Percentiles rank a stretch among this genome's conserved stretches.
Evolutionary conservation across 2,113 vertebrate genomes (phyloP).

Genomic region (Gambusia holbrooki): DNA sequence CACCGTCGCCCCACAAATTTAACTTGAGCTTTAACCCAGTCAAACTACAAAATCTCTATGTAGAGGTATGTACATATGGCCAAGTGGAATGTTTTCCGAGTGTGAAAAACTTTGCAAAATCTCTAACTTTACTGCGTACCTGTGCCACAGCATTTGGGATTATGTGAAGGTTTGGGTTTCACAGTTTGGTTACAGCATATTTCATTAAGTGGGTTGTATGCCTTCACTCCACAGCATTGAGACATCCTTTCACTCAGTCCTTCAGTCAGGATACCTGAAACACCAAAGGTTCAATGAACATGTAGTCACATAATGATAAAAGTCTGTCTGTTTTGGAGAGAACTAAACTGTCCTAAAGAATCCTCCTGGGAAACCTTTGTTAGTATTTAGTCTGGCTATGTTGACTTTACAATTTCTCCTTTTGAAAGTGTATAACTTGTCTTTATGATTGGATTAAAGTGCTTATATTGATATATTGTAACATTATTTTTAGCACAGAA

Average conservation of each 20-base stretch:
- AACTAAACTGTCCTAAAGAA: neutral
- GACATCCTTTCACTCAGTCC: conserved; percentile 21
- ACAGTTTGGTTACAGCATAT: conserved; percentile 31
- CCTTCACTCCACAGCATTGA: conserved; percentile 11
- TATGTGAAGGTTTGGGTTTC: neutral
- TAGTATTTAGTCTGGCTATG: too few species aligned
- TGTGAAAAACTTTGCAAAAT: too few species aligned
- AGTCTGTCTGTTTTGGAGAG: neutral
- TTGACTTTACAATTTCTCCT: too few species aligned
- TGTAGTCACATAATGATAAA: neutral
- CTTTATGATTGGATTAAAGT: too few species aligned
- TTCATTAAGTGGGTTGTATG: conserved; percentile 34
- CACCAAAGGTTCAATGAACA: neutral
- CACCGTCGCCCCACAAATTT: too few species aligned
- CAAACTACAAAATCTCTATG: too few species aligned
- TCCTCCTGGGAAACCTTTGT: neutral
- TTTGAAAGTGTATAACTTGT: too few species aligned
- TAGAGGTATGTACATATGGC: neutral
- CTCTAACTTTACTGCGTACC: conserved; percentile 19
- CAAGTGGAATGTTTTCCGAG: too few species aligned
- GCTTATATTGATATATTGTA: too few species aligned
- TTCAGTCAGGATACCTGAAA: neutral
- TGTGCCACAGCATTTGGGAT: conserved; percentile 31
- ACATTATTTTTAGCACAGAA: too few species aligned
- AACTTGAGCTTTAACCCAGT: neutral